Base-by-base conservation (phyloP, 2,797 vertebrate genomes). In the Hippoglossus hippoglossus region DNA sequence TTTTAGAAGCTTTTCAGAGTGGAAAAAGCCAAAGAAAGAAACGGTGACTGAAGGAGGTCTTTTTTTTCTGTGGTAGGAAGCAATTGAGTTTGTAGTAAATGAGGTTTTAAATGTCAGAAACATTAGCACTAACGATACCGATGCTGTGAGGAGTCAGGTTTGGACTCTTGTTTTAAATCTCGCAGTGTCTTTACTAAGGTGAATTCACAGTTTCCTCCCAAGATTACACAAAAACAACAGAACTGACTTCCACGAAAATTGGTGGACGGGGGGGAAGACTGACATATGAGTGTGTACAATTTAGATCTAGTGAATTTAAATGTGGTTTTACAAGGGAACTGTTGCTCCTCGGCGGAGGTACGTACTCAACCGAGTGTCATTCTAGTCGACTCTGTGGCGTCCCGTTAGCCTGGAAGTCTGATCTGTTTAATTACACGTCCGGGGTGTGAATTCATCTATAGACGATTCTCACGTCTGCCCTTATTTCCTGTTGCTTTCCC, bases 341-440 rank as follows among this genome's bases (percentile, higher is more conserved):
- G 31, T 34, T 11, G 31, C 31, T 39, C 12, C 11, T 13, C 3
- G 10, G 34, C 34, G 3, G 34, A 36, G 9, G 3, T 36, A 36
- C 3, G 8, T 10, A 36, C 31, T 31, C 31, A 31, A 7, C 31
- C 2, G 34, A 36, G 34, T 12, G 34, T 36, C 34, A 12, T 11
- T 11, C 11, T 36, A 1, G 0, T 36, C 34, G 34, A 12, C 2
- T 36, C 34, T 36, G 8, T 57, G 51, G 11, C 61, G 25, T 76
- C 46, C 57, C 26, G 4, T 34, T 21, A 41, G 26, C 10, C 62
- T 24, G 49, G 16, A 65, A 31, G 25, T 67, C 6, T 44, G 63
- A 31, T 41, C 56, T 4, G 6, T 82, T 79, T 77, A 70, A 71
- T 79, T 70, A 60, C 64, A 49, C 15, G 11, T 54, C 21, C 44